A percentile compares a stretch with the other conserved stretches of the same genome.
Evolutionary conservation across 2,888 invertebrate genomes (phyloP).

Genomic region (Andrena bicolor): DNA sequence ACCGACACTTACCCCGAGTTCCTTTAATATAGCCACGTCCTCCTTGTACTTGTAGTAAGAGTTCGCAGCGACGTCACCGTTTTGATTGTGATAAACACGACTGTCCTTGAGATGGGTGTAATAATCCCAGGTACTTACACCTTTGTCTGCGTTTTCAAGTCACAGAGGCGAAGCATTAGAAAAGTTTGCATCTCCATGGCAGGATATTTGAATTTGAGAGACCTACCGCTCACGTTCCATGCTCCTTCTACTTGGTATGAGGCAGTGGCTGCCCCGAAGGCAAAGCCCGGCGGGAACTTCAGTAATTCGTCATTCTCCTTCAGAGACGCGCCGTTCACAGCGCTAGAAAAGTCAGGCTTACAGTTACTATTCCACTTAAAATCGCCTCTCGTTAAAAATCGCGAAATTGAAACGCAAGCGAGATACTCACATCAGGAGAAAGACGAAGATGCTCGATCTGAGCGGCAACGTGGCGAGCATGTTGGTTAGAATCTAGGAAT

Average conservation of each 20-base stretch:
- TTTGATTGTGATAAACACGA: slow-evolving; percentile 86
- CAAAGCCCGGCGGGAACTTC: slow-evolving; percentile 70
- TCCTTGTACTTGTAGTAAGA: slow-evolving; percentile 59
- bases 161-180: slow-evolving; percentile 1
- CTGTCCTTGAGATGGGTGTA: slow-evolving; percentile 86
- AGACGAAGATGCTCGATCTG: background rate
- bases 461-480: slow-evolving; percentile 5
- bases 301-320: slow-evolving; percentile 42
- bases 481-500: background rate
- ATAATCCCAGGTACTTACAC: slow-evolving; percentile 88
- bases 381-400: no score
- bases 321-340: slow-evolving; percentile 18
- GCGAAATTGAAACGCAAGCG: no score
- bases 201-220: slow-evolving; percentile 43
- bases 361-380: background rate
- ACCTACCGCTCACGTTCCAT: slow-evolving; percentile 88
- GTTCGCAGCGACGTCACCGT: slow-evolving; percentile 88
- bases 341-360: slow-evolving; percentile 45
- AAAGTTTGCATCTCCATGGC: slow-evolving; percentile 17
- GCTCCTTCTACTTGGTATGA: slow-evolving; percentile 89
- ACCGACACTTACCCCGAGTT: slow-evolving; percentile 85
- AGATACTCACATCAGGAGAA: slow-evolving; percentile 31
- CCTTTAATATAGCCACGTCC: slow-evolving; percentile 55
- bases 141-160: slow-evolving; percentile 86
- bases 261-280: slow-evolving; percentile 84